phyloP scores from a whole-genome alignment of 2,888 invertebrate species.

The Caenorhabditis japonica region DNA sequence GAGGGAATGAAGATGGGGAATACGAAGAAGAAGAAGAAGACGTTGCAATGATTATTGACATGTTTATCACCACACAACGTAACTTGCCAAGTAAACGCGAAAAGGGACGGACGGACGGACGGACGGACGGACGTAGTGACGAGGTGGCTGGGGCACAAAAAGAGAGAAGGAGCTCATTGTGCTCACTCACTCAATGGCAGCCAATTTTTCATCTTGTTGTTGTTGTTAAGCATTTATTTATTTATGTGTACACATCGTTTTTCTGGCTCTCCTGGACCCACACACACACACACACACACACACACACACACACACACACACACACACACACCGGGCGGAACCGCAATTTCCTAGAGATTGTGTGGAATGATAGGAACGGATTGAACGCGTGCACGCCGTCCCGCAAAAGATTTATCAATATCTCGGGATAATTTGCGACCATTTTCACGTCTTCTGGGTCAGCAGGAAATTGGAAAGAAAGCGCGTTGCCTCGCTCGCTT shows the following conservation, averaged over 20 bases:
- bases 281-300: slow-evolving; percentile 10
- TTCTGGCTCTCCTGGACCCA: no score
- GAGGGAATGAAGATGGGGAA: slow-evolving; percentile 4
- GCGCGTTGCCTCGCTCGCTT: no score
- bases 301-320: slow-evolving; percentile 19
- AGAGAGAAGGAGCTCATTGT: not conserved
- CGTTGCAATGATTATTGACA: slow-evolving; percentile 31
- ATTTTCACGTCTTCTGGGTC: slow-evolving; percentile 22
- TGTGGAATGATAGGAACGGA: not conserved
- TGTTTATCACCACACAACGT: slow-evolving; percentile 34
- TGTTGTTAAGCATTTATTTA: slow-evolving; percentile 11
- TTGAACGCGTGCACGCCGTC: no score
- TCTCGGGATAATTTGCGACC: slow-evolving; percentile 22
- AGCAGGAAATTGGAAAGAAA: slow-evolving; percentile 31
- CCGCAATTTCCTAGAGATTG: slow-evolving; percentile 16
- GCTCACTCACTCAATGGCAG: slow-evolving; percentile 24
- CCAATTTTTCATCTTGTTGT: slow-evolving; percentile 47
- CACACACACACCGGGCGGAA: slow-evolving; percentile 7
- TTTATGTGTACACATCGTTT: no score
- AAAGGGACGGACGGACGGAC: not conserved
- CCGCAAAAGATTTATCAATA: no score
- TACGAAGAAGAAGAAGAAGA: slow-evolving; percentile 6
- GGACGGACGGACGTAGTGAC: no score
- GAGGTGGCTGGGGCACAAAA: not conserved
- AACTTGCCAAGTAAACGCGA: slow-evolving; percentile 12